Evolutionary conservation across 2,888 invertebrate genomes (phyloP), one percentile per base, ranked within the genome.

Genomic region (Nasonia oneida): DNA sequence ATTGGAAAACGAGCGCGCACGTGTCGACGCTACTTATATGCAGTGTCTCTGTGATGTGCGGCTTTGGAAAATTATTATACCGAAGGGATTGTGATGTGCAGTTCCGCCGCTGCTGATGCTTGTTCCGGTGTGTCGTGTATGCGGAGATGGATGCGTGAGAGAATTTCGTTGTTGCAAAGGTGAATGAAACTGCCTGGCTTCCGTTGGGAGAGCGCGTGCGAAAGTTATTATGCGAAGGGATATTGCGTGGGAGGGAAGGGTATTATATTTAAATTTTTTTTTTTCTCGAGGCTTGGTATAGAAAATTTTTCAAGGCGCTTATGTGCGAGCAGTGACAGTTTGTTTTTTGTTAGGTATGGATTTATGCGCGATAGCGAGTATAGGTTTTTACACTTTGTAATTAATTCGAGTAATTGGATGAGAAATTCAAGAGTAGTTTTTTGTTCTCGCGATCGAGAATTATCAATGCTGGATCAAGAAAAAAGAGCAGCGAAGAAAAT

Each of bases 1-100:
- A 83, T 83, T 83, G 47, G 71, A 73, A 83, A 77, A 83, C 83
- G 57, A 83, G 70, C 67, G 50, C 8, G n/a, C 80, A 53, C n/a
- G 39, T 18, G 29, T 18, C 71, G 42, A 5, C 8, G 18, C 23
- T 12, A 33, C 18, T 12, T 53, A 23, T 15, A 29, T 29, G 29
- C 29, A 29, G 29, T 29, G 29, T 29, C 1, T 67, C 29, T 29
- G 64, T 29, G 64, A 42, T 23, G 18, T 14, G 77, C n/a, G 42
- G 53, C 14, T 76, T 77, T 64, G 57, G 78, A 18, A 78, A 64
- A 78, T 78, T 8, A n/a, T 78, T 42, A 29, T 29, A 15, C 2
- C 2, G 42, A 10, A 2, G 42, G 42, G 42, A 47, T 47, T 47
- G 12, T 10, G 42, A 2, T 47, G 47, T 47, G 47, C 47, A 47